Conservation (phyloP, 2,797 vertebrate genomes). For the Scomberomorus guttatus region DNA sequence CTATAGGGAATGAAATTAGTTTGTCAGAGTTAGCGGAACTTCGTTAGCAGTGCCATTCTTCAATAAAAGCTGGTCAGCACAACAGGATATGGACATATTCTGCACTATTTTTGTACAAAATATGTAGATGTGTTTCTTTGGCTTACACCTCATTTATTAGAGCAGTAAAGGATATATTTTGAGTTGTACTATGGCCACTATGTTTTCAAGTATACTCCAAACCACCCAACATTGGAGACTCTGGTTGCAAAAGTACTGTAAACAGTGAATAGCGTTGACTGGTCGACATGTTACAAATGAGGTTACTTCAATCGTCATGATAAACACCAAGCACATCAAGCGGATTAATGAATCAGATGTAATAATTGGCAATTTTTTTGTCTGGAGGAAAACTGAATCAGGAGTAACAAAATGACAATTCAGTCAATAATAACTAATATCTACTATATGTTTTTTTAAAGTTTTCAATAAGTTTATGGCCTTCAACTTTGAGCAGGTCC, state of each 20-base stretch:
- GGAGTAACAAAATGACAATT: background rate
- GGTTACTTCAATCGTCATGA: background rate
- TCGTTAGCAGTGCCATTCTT: background rate
- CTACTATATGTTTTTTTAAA: too few relatives aligned
- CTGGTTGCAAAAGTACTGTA: too few relatives aligned
- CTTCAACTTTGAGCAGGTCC: background rate
- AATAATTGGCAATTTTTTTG: background rate
- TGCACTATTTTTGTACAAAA: background rate
- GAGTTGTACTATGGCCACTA: too few relatives aligned
- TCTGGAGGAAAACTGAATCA: conserved; percentile 16
- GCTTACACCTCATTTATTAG: too few relatives aligned
- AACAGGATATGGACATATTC: background rate
- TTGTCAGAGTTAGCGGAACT: background rate
- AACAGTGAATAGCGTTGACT: background rate
- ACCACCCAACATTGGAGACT: too few relatives aligned
- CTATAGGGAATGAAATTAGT: background rate
- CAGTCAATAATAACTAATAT: background rate
- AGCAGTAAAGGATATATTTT: background rate
- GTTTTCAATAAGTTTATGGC: background rate
- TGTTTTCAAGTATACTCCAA: too few relatives aligned
- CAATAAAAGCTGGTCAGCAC: background rate
- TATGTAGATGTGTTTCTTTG: too few relatives aligned
- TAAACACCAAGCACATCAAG: background rate
- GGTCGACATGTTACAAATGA: background rate
- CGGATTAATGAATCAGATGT: background rate